Conservation (phyloP, 2,113 vertebrate species). For the Centrocercus urophasianus region DNA sequence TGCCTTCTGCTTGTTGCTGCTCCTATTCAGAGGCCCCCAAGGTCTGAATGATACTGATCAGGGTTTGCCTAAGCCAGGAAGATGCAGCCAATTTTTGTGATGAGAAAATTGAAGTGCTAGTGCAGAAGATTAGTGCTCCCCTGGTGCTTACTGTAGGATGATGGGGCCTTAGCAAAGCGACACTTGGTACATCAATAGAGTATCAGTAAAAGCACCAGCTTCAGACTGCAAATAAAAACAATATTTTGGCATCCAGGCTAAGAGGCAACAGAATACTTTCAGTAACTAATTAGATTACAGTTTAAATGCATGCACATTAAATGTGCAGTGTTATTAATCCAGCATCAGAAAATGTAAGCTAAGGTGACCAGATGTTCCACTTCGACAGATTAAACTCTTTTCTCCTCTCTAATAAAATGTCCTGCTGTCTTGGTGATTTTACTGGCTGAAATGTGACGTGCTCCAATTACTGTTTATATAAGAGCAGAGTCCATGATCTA, state of each 20-base stretch:
- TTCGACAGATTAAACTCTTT: conserved; percentile 18
- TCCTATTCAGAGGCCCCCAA: background rate
- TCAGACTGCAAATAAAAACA: background rate
- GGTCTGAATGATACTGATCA: background rate
- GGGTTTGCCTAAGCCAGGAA: conserved; percentile 15
- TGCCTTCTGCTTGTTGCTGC: background rate
- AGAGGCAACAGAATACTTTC: background rate
- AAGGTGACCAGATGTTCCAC: conserved; percentile 56
- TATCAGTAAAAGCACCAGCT: background rate
- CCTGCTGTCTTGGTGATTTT: conserved; percentile 43
- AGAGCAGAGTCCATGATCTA: background rate
- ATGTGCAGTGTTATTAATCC: background rate
- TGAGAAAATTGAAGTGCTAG: conserved; percentile 54
- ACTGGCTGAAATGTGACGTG: background rate
- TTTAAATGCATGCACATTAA: background rate
- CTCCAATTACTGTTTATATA: conserved; percentile 3
- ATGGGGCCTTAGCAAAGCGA: background rate
- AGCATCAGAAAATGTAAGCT: background rate
- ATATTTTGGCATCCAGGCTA: background rate
- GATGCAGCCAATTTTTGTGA: conserved; percentile 58
- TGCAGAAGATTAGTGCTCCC: background rate
- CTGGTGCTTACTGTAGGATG: background rate
- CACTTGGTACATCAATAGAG: background rate
- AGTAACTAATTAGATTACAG: background rate
- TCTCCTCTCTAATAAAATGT: conserved; percentile 9